Base-by-base conservation (phyloP, 1,140 invertebrate genomes). In the Zelostemma sp. region DNA sequence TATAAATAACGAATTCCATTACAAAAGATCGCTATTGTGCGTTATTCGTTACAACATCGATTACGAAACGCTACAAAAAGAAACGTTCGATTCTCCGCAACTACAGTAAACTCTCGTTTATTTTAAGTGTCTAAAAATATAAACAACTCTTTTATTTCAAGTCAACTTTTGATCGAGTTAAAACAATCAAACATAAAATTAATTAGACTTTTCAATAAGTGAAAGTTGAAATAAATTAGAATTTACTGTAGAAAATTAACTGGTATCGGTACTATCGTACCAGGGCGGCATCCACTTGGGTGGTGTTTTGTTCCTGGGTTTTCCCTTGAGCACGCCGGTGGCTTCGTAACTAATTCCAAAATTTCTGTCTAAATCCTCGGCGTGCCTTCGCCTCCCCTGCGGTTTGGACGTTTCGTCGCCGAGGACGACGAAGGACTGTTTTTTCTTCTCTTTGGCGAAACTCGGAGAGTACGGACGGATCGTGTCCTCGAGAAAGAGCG, bases 261-360 rank as follows among this genome's bases (percentile, higher is more conserved):
- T 82, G 14, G 77, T 80, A 48, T 76, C 82, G 15, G 77, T 81
- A 57, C 75, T 84, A 38, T 85, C 84, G 54, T 85, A 85, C 84
- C 84, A 85, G 0, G 81, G 80, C 33, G 81, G 81, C 83, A 85
- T 85, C 84, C 84, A 85, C 43, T 80, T 83, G 0, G 82, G 64
- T 12, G 82, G 76, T 11, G 81, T 76, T 68, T 70, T 68, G 33
- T 77, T 77, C 48, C 68, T 73, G 1, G 51, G 45, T 8, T 71
- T 66, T 33, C 9, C 67, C 62, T 57, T 69, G 50, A 57, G 21
- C 19, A 49, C 45, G 48, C 43, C 48, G 0, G 31, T 33, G 1
- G 50, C 21, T 3, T 58, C 33, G 6, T 51, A 71, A 9, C 72
- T 66, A 1, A 57, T 51, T 19, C 60, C 61, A 28, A 46, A 67